Evolutionary conservation across 23 tunicate genomes (phyloP).

Genomic region (Halocynthia aurantium): DNA sequence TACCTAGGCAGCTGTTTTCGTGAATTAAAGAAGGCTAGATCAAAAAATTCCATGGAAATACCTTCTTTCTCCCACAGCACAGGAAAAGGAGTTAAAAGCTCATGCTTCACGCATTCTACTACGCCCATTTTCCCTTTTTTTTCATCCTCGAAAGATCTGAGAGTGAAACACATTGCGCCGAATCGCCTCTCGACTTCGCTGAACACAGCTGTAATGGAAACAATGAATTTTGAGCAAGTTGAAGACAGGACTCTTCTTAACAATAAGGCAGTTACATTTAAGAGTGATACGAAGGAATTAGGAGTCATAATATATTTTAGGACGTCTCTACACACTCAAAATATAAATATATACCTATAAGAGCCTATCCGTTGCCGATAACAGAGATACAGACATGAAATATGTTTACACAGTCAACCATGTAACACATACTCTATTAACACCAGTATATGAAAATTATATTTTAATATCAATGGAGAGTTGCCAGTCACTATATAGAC

Average conservation of each 20-base stretch:
- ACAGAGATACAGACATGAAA: no score
- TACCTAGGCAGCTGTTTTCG: no score
- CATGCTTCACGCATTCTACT: conserved; percentile 97
- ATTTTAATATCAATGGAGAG: no score
- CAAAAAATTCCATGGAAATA: not conserved
- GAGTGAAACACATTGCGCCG: conserved; percentile 94
- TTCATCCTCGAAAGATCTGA: conserved; percentile 91
- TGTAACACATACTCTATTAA: no score
- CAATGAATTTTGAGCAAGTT: not conserved
- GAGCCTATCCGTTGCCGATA: no score
- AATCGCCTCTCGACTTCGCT: conserved; percentile 94
- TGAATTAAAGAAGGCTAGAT: no score
- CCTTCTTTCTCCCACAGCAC: conserved; percentile 95
- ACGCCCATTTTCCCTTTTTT: conserved; percentile 96
- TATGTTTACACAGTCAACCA: no score
- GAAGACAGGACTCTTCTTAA: not conserved
- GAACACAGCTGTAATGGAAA: conserved; percentile 60
- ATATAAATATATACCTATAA: no score
- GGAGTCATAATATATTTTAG: not conserved
- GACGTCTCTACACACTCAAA: no score
- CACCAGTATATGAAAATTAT: no score
- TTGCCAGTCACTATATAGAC: no score
- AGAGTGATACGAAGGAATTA: not conserved
- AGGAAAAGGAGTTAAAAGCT: conserved; percentile 92
- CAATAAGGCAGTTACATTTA: not conserved